Base-by-base conservation (phyloP, 2,888 invertebrate species). In the Pammene fasciana region DNA sequence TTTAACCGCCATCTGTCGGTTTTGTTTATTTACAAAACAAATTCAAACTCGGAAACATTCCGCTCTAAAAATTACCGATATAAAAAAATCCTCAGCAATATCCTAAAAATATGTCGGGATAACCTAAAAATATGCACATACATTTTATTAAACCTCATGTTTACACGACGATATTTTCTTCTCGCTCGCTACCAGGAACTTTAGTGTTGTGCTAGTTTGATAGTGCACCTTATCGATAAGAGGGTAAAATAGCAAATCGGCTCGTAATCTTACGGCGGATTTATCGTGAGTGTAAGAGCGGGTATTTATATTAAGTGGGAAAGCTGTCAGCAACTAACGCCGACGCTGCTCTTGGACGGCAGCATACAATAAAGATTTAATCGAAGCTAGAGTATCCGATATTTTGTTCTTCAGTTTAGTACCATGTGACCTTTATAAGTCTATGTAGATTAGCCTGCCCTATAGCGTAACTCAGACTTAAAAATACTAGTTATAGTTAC, bases 261-360 rank as follows among this genome's bases (percentile, higher is more conserved):
- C 57, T 78, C 83, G 77, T 85, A 82, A 82, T 82, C 81, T 79
- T 76, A 71, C 74, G 79, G 82, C 84, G 83, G 86, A 90, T 89
- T 89, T 90, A 91, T 88, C 84, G 85, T 85, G 84, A 84, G 89
- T 90, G 86, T 85, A 81, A 76, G 77, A 87, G 87, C 84, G 84
- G 85, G 87, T 90, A 90, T 92, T 90, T 92, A 92, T 92, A 92
- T 91, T 89, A 90, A 90, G 92, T 91, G 89, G 90, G 83, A 86
- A 79, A 88, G 87, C 90, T 90, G 90, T 92, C 90, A 87, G 87
- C 92, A 85, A 90, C 89, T 88, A 70, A 91, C 91, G 88, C 90
- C 82, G 87, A 86, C 84, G 86, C 85, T 79, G 79, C 74, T 75
- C 75, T 74, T 86, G 92, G 90, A 91, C 75, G 89, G 90, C 78